Base-by-base conservation (phyloP, 1,140 invertebrate genomes). In the Drosophila lini region DNA sequence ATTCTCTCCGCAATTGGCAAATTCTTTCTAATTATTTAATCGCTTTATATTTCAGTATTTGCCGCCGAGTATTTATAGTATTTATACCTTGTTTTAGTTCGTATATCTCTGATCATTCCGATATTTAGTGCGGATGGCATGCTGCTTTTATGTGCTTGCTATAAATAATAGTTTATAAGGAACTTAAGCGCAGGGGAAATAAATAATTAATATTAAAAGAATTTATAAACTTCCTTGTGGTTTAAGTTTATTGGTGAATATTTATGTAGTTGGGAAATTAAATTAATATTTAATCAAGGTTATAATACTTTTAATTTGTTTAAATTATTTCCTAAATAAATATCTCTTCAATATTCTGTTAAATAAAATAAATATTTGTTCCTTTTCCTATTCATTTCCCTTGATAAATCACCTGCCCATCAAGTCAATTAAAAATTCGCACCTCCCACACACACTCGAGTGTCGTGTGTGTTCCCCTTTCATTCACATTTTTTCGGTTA, bases 1-100 rank as follows among this genome's bases (percentile, higher is more conserved):
- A 67, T 68, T 88, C 70, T 76, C 56, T 58, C 42, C 31, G 58
- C 71, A 74, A 89, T 83, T 88, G 76, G 83, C 83, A 77, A 88
- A 88, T 86, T 88, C 82, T 69, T 50, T 62, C 83, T 88, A 89
- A 88, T 88, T 89, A 83, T 74, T 80, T 78, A 88, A 83, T 83
- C 79, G 61, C 78, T 77, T 63, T 31, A 74, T 73, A 76, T 57
- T 60, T 79, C 62, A 77, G 62, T 80, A 59, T 52, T 28, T 36
- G 28, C 36, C 38, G 38, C 22, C 60, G 64, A 19, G 63, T 58
- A 57, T 83, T 48, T 31, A 48, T 48, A 31, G 15, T 31, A 48
- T 50, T 60, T 73, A 79, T 84, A 74, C 58, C 74, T 67, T 84
- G 64, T 84, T 80, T 65, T 59, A 65, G 58, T 50, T 55, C 65